phyloP scores from a whole-genome alignment of 2,113 vertebrate species.

The Macaca nemestrina region DNA sequence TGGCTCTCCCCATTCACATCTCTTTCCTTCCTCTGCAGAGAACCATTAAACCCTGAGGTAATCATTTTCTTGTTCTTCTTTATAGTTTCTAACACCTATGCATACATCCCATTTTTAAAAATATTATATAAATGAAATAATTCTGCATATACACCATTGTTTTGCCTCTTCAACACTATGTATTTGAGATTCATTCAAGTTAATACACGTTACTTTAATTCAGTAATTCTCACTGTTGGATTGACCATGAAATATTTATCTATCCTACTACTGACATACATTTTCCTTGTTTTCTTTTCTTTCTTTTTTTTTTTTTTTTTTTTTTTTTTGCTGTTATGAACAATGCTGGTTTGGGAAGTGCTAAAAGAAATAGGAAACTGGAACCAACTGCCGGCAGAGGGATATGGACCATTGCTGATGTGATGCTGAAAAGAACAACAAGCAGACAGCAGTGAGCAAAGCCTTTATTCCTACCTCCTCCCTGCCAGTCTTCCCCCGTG shows the following conservation, averaged over 20 bases:
- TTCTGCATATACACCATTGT: background rate
- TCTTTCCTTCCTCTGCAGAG: background rate
- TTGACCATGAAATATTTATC: background rate
- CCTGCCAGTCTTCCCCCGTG: rapidly evolving
- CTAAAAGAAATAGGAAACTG: background rate
- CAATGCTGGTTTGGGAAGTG: background rate
- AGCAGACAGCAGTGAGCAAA: background rate
- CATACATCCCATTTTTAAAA: background rate
- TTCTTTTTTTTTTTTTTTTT: too few relatives aligned
- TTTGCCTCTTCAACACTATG: background rate
- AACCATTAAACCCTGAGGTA: background rate
- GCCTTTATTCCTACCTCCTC: background rate
- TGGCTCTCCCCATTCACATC: background rate
- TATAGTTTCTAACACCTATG: background rate
- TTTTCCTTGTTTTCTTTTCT: background rate
- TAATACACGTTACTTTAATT: background rate
- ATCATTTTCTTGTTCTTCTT: background rate
- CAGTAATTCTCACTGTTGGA: background rate
- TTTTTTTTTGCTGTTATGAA: background rate
- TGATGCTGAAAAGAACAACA: background rate
- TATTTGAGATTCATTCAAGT: background rate
- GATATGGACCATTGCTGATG: background rate
- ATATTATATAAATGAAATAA: background rate
- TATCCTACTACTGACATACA: background rate
- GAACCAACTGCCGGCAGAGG: background rate